Evolutionary conservation across 2,797 vertebrate species (phyloP).

Genomic region (Argya squamiceps): DNA sequence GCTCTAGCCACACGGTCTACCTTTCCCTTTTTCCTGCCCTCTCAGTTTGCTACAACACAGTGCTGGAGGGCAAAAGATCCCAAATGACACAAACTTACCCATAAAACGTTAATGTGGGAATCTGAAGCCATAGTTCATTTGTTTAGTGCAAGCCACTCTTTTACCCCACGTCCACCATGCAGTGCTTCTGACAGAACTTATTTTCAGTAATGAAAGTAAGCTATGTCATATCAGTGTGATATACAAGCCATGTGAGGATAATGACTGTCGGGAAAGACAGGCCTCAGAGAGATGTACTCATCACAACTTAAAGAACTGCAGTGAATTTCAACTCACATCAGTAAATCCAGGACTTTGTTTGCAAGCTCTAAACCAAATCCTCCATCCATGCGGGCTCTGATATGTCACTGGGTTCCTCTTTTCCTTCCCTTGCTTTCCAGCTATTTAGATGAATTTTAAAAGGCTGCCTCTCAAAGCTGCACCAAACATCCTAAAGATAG

Average conservation of each 20-base stretch:
- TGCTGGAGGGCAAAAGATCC: not conserved
- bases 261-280: not conserved
- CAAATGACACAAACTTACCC: not conserved
- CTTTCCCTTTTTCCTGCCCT: not conserved
- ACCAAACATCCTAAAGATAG: not conserved
- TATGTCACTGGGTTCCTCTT: not conserved
- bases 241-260: not conserved
- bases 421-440: not conserved
- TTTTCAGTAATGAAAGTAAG: not conserved
- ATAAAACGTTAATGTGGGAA: not conserved
- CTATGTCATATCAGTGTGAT: not conserved
- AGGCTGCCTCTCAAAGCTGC: not conserved
- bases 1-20: not conserved
- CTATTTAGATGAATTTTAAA: not conserved
- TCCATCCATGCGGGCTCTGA: not conserved
- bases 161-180: not conserved
- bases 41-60: not conserved
- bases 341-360: not conserved
- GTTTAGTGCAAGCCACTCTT: not conserved
- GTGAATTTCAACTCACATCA: not conserved
- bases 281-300: not conserved
- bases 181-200: conserved; percentile 8
- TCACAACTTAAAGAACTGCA: not conserved
- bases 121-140: not conserved
- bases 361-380: not conserved